A percentile compares a stretch with the other conserved stretches of the same genome.
phyloP scores from a whole-genome alignment of 2,888 invertebrate species.

The Agriotes lineatus region DNA sequence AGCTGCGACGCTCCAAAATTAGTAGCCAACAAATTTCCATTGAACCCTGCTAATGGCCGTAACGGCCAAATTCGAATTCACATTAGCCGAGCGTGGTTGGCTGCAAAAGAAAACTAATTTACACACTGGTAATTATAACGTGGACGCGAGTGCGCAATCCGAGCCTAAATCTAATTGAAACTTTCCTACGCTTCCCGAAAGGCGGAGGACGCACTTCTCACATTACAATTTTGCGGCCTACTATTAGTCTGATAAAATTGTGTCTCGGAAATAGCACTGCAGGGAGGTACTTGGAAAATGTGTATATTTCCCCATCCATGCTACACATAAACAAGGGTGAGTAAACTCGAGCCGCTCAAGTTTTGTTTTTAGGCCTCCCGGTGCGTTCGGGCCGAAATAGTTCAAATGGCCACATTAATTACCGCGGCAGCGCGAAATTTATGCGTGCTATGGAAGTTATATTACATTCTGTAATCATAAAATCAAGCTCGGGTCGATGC shows the following conservation, averaged over 20 bases:
- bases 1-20: neutral
- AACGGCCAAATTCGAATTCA: neutral
- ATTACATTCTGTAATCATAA: constrained; percentile 7
- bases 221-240: constrained; percentile 8
- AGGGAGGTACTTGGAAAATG: constrained; percentile 23
- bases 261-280: constrained; percentile 24
- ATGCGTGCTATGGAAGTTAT: constrained; percentile 8
- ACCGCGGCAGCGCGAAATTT: no score
- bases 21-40: neutral
- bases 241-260: constrained; percentile 30
- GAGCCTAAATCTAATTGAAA: neutral
- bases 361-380: no score
- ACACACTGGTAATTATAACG: neutral
- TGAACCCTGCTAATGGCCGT: neutral
- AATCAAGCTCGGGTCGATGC: constrained; percentile 12
- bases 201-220: neutral
- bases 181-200: neutral
- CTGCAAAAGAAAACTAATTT: neutral
- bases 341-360: neutral
- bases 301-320: constrained; percentile 24
- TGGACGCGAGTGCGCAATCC: neutral
- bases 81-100: neutral
- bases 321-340: neutral
- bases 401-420: no score
- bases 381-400: no score